Evolutionary conservation across 2,113 vertebrate species (phyloP), one percentile per base, ranked within the genome.

Genomic region (Psittacula cyanocephala): DNA sequence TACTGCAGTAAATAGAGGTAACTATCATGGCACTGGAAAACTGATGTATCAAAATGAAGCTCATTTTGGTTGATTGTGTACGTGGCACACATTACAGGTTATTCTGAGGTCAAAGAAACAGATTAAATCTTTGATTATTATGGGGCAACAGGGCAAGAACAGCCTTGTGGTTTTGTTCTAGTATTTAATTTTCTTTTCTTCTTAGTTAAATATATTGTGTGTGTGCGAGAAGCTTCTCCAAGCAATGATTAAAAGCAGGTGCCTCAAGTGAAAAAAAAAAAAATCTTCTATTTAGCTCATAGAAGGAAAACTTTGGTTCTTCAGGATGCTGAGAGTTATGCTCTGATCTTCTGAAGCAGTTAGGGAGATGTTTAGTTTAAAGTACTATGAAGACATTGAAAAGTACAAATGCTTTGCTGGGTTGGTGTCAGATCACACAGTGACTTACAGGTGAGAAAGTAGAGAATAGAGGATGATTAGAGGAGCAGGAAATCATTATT

Each of bases 31-130:
- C 28, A 29, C 17, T 81, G 69, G 69, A 49, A 81, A 83, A 75
- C 0, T 84, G 7, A 28, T 16, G 11, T 62, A 55, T 43, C 16
- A 46, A 70, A 81, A 53, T 27, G 70, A 39, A 46, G 17, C 15
- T 81, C 77, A 29, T 3, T 88, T 8, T 60, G 20, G 33, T 81
- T 71, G 29, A 43, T 52, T 0, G 0, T 81, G n/a, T 15, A 50
- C 59, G 18, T 5, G 3, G 4, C 57, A n/a, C 37, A 7, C 11
- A 7, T 50, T 60, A 47, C 29, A 60, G 29, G 50, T 52, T 86
- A 46, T 69, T 77, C 44, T 23, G 60, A 77, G 33, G 29, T 14
- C 20, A 74, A 39, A 90, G 85, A 16, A 6, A 0, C 15, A 16
- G 16, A 25, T 71, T 79, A 49, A 71, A 68, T 78, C 14, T 89